Base-by-base conservation (phyloP, 2,113 vertebrate species). In the Ochotona curzoniae region DNA sequence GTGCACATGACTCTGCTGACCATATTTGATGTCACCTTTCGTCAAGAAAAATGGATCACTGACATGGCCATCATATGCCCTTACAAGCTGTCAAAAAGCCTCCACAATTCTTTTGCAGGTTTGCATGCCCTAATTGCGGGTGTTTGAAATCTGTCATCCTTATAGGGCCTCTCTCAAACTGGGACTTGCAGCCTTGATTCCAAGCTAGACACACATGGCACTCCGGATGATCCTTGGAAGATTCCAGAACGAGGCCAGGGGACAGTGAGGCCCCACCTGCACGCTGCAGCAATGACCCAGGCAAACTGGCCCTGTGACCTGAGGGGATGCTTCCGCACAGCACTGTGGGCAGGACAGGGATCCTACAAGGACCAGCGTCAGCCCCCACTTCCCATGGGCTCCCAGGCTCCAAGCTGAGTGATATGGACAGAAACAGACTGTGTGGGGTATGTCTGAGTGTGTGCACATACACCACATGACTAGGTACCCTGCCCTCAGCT, bases 301-400 rank as follows among this genome's bases (percentile, higher is more conserved):
- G 18, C 47, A 66, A 44, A 49, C 21, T 79, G 91, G 32, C 17
- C 73, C 47, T 14, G 0, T 35, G 13, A 2, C 73, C 75, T 1
- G 0, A 0, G 32, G 76, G 35, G 30, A 80, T 28, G 11, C 23
- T 20, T 63, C 76, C 0, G 2, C n/a, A 17, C 10, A 11, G 3
- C 44, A 83, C 66, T 38, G 12, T 61, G 60, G 85, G 18, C 30
- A 35, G 28, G 20, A 85, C n/a, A 63, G 38, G 51, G 81, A 5
- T 63, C 32, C 66, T 81, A 35, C 20, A 8, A 26, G 44, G 32
- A 38, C 67, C 54, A 35, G 10, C 5, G 6, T 44, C 12, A 20
- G 90, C 49, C 21, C 66, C 14, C 38, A 5, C 2, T 78, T 79
- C 78, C 83, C 49, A 4, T 20, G 73, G 78, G 63, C 47, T 0